These are phyloP conservation scores for Tortrix viridana DNA, from an alignment of 2,888 invertebrate genomes.

Conservation along the genomic window DNA sequence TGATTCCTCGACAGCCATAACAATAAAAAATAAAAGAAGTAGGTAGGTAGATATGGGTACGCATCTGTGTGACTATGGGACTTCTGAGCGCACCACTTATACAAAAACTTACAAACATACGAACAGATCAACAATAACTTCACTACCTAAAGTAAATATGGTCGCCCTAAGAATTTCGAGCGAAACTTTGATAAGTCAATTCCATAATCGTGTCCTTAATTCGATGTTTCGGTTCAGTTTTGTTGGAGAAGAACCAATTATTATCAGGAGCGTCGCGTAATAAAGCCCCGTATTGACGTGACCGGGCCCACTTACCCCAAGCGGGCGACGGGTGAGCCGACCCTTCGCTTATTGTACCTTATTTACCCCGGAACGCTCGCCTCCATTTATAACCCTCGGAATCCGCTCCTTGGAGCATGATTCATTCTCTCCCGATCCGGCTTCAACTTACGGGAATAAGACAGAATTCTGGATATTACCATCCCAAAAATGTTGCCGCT, in stretches of 20 bases:
- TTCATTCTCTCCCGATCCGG: conserved; percentile 73
- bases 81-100: not conserved
- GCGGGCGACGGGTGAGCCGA: conserved; percentile 67
- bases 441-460: conserved; percentile 71
- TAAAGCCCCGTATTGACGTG: conserved; percentile 81
- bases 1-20: conserved; percentile 25
- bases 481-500: conserved; percentile 45
- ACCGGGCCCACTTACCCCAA: conserved; percentile 81
- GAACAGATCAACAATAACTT: not conserved
- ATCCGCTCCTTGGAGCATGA: conserved; percentile 82
- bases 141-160: too few relatives aligned
- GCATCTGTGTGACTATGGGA: conserved; percentile 25
- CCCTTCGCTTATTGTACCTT: conserved; percentile 81
- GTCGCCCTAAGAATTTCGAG: not conserved
- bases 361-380: conserved; percentile 80
- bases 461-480: conserved; percentile 59
- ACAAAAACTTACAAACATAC: not conserved
- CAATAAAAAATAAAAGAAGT: conserved; percentile 24
- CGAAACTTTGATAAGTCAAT: not conserved
- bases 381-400: conserved; percentile 82
- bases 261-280: conserved; percentile 72
- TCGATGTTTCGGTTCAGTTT: conserved; percentile 43
- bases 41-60: conserved; percentile 27
- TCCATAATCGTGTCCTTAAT: conserved; percentile 14
- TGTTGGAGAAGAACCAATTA: conserved; percentile 71